phyloP scores from a whole-genome alignment of 2,888 invertebrate genomes.

The Diaprepes abbreviatus region DNA sequence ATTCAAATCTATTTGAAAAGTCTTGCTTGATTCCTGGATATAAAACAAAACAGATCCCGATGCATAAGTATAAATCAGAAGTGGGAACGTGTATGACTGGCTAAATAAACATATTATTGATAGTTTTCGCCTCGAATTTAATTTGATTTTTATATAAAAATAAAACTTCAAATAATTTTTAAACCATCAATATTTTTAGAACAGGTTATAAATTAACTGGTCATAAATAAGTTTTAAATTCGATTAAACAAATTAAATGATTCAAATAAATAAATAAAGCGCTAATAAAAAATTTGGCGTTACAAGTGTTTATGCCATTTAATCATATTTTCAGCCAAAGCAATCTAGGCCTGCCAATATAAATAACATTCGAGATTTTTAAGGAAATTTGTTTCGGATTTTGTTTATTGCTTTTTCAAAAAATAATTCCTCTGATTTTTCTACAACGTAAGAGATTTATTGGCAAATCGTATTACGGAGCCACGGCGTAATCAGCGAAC shows the following conservation, averaged over 20 bases:
- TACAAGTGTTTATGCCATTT: slow-evolving; percentile 5
- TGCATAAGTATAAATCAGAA: too few relatives aligned
- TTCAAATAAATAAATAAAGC: slow-evolving; percentile 5
- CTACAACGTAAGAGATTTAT: neutral
- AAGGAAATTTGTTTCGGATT: neutral
- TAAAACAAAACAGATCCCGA: too few relatives aligned
- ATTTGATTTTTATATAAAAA: too few relatives aligned
- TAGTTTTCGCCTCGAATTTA: too few relatives aligned
- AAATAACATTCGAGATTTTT: neutral
- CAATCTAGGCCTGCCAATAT: neutral
- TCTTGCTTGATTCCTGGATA: too few relatives aligned
- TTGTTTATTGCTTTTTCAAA: neutral
- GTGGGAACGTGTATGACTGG: too few relatives aligned
- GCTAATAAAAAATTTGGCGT: neutral
- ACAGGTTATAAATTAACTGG: neutral
- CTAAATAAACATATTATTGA: too few relatives aligned
- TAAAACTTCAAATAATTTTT: neutral
- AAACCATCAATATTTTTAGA: neutral
- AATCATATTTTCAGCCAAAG: slow-evolving; percentile 14
- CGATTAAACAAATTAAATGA: slow-evolving; percentile 4
- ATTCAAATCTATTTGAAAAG: too few relatives aligned
- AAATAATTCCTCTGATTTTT: neutral
- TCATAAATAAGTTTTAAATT: neutral
- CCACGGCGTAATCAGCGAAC: too few relatives aligned
- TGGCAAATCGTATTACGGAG: too few relatives aligned